phyloP scores from a whole-genome alignment of 2,888 invertebrate species.

The Tupiocoris notatus region DNA sequence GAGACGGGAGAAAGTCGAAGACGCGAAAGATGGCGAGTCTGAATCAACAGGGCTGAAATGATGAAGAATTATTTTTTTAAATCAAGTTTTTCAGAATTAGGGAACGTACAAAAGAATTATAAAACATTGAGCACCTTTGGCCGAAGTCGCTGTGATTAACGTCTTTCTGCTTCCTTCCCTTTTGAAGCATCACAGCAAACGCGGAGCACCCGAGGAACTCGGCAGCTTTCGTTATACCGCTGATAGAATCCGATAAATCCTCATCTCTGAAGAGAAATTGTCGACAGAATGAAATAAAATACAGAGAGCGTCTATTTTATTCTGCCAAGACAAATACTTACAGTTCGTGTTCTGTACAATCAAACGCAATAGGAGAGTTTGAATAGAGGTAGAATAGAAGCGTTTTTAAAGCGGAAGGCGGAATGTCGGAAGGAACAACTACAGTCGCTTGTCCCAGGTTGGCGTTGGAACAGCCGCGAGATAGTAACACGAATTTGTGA shows the following conservation, averaged over 20 bases:
- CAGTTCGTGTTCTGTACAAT: conserved; percentile 54
- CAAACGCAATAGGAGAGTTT: conserved; percentile 63
- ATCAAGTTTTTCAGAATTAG: background rate
- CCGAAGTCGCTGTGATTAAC: background rate
- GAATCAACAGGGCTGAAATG: background rate
- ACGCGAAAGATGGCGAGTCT: background rate
- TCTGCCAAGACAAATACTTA: no score
- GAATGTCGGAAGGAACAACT: conserved; percentile 5
- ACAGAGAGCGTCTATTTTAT: no score
- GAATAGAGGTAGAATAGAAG: conserved; percentile 71
- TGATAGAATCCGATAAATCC: background rate
- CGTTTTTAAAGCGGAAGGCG: conserved; percentile 67
- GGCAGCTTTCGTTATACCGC: background rate
- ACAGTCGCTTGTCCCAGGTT: background rate
- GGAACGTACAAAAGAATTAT: background rate
- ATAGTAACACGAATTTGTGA: conserved; percentile 70
- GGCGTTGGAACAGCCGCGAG: conserved; percentile 58
- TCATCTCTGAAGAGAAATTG: background rate
- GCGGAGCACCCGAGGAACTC: background rate
- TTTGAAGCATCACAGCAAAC: background rate
- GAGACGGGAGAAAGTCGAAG: conserved; percentile 13
- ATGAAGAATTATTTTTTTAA: background rate
- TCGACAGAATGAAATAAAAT: background rate
- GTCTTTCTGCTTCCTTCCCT: background rate
- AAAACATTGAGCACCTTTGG: background rate